These are phyloP conservation scores for Paramacrobiotus metropolitanus DNA, from an alignment of 1,140 invertebrate genomes.

Conservation along the genomic window DNA sequence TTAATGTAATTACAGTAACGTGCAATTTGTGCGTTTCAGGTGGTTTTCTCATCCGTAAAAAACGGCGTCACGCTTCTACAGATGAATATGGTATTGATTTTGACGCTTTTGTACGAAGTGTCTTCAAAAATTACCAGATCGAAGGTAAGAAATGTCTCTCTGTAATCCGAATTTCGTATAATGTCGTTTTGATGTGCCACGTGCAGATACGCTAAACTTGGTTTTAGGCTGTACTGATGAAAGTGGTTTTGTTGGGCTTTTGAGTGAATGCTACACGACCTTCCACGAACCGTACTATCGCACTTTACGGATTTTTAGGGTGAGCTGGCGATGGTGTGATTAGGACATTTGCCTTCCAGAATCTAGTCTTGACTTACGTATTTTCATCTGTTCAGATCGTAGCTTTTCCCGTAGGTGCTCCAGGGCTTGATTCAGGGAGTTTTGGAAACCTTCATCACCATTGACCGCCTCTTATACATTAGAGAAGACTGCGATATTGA, in stretches of 20 bases:
- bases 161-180: too few species aligned
- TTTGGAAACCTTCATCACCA: conserved; percentile 15
- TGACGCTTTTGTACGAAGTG: too few species aligned
- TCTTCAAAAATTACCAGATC: too few species aligned
- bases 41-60: background rate
- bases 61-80: background rate
- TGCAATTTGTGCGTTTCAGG: background rate
- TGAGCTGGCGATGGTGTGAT: too few species aligned
- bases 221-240: too few species aligned
- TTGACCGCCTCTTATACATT: conserved; percentile 15
- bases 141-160: too few species aligned
- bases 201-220: too few species aligned
- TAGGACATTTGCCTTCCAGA: too few species aligned
- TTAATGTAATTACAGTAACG: background rate
- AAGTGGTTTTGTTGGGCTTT: too few species aligned
- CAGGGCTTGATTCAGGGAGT: conserved; percentile 19
- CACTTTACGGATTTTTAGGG: background rate
- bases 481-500: conserved; percentile 11
- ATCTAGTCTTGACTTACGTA: background rate
- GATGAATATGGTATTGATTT: too few species aligned
- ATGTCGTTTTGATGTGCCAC: too few species aligned
- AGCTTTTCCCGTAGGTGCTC: conserved; percentile 6
- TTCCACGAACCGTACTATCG: background rate
- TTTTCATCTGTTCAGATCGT: background rate
- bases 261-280: background rate